Evolutionary conservation across 1,140 invertebrate species (phyloP).

Genomic region (Orius laevigatus): DNA sequence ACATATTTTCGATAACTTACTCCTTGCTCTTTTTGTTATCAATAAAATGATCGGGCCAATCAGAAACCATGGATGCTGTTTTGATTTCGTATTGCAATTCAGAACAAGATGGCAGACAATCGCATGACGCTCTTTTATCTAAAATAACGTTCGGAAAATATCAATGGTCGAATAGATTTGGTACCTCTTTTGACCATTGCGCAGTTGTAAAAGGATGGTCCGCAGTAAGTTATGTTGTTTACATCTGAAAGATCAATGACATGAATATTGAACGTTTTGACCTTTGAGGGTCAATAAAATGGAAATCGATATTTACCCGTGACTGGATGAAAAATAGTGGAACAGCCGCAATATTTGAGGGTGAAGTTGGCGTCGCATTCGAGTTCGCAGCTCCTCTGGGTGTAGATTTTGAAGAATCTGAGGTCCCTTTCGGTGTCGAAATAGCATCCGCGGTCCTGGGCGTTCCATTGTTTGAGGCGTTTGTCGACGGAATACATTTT

Average conservation of each 20-base stretch:
- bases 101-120: slow-evolving; percentile 8
- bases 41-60: not conserved
- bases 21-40: not conserved
- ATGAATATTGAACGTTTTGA: not conserved
- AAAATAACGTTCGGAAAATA: no score
- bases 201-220: no score
- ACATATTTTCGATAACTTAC: not conserved
- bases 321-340: not conserved
- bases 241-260: not conserved
- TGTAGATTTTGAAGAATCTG: slow-evolving; percentile 37
- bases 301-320: not conserved
- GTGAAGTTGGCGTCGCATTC: slow-evolving; percentile 26
- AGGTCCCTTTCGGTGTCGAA: slow-evolving; percentile 40
- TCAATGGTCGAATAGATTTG: no score
- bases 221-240: no score
- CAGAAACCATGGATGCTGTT: not conserved
- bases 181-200: no score
- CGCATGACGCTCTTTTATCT: not conserved
- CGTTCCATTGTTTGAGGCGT: slow-evolving; percentile 15
- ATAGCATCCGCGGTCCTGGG: slow-evolving; percentile 30
- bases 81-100: slow-evolving; percentile 6
- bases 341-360: slow-evolving; percentile 10
- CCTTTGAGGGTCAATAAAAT: not conserved
- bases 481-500: slow-evolving; percentile 7
- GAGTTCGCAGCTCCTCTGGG: slow-evolving; percentile 26